Base-by-base conservation (phyloP, 1,140 invertebrate genomes). In the Manduca sexta region DNA sequence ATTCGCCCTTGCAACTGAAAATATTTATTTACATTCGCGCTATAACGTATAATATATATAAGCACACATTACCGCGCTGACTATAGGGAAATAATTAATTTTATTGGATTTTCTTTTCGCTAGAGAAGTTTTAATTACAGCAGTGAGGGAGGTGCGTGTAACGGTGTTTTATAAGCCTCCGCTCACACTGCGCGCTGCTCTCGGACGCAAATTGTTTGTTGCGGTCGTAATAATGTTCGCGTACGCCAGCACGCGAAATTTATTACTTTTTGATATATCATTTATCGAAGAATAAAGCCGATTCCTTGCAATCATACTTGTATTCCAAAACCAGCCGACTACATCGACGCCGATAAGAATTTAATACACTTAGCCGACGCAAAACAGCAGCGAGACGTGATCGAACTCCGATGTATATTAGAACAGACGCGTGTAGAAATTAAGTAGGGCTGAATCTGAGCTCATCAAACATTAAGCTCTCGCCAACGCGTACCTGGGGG, bases 381-480 rank as follows among this genome's bases (percentile, higher is more conserved):
- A 55, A 60, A 70, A 68, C 60, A 66, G 74, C 49, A 42, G 42
- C 45, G 49, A 50, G 51, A 76, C 60, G 69, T 74, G 67, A 70
- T 68, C 57, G 44, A 65, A 64, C 48, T 64, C 15, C 49, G 53
- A 50, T 60, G 44, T 44, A 37, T 46, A 34, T 34, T 45, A 41
- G 40, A 38, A 49, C 52, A 53, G 55, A 64, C 71, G 58, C 56
- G 56, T 72, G 60, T 57, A 64, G 66, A 81, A 79, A 80, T 80
- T 75, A 76, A 73, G 69, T 71, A 52, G 52, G n/a, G 56, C 46
- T 44, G 64, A 76, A 74, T 81, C 73, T 71, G 64, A 71, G 60
- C 76, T 79, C 69, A 80, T 82, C 77, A 81, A 84, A 84, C 69
- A 83, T 79, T 81, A 77, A 80, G 63, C 69, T 68, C 65, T 64